Evolutionary conservation across 2,888 invertebrate genomes (phyloP).

Genomic region (Biston betularia): DNA sequence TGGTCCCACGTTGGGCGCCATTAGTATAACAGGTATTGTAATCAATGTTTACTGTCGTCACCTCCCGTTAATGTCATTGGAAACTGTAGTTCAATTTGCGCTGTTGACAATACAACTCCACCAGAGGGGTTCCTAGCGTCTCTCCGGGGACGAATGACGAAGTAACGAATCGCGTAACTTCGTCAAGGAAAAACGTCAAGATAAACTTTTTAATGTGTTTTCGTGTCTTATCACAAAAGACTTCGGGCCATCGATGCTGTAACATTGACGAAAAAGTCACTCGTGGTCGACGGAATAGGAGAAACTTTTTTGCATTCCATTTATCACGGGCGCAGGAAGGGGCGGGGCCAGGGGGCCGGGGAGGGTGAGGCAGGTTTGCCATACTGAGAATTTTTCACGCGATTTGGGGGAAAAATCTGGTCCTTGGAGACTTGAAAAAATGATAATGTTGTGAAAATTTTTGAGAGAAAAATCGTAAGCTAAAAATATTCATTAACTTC

Average conservation of each 20-base stretch:
- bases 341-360: conserved; percentile 43
- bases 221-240: conserved; percentile 49
- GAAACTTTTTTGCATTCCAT: conserved; percentile 49
- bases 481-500: too few relatives aligned
- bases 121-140: conserved; percentile 29
- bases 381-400: too few relatives aligned
- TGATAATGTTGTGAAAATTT: too few relatives aligned
- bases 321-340: conserved; percentile 51
- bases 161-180: conserved; percentile 45
- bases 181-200: conserved; percentile 39
- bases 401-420: too few relatives aligned
- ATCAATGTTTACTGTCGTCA: conserved; percentile 24
- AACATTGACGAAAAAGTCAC: conserved; percentile 47
- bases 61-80: conserved; percentile 28
- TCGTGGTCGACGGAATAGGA: conserved; percentile 43
- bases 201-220: conserved; percentile 50
- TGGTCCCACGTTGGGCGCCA: conserved; percentile 53
- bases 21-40: conserved; percentile 44
- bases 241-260: conserved; percentile 42
- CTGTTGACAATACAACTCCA: conserved; percentile 25
- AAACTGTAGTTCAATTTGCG: conserved; percentile 27
- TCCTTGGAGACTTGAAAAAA: too few relatives aligned
- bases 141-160: conserved; percentile 41
- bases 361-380: conserved; percentile 20
- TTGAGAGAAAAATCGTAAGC: too few relatives aligned